A percentile compares a stretch with the other conserved stretches of the same genome.
These are phyloP conservation scores for Cacoxenus indagator DNA, from an alignment of 2,888 invertebrate genomes.

Conservation along the genomic window DNA sequence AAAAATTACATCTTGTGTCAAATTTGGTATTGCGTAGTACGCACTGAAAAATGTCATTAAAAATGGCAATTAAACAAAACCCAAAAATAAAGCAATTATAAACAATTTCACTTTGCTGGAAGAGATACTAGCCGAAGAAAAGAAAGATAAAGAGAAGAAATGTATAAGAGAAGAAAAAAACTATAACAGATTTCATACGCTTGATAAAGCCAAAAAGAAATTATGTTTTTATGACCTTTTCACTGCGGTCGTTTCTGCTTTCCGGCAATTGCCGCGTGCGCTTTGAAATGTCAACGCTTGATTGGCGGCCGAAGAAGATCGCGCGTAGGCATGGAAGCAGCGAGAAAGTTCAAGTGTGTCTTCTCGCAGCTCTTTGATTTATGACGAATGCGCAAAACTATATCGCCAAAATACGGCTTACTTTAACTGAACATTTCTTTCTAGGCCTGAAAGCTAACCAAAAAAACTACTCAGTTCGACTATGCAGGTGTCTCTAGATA, in stretches of 20 bases:
- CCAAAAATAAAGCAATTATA: too few species aligned
- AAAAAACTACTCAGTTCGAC: too few species aligned
- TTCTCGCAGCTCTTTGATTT: conserved; percentile 39
- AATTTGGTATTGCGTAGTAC: conserved; percentile 35
- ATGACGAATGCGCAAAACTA: conserved; percentile 25
- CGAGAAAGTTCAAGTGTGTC: conserved; percentile 42
- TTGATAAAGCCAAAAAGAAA: conserved; percentile 29
- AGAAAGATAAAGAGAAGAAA: not conserved
- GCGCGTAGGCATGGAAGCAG: conserved; percentile 33
- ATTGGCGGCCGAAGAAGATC: not conserved
- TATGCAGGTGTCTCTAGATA: too few species aligned
- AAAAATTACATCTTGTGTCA: not conserved
- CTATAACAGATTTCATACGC: conserved; percentile 24
- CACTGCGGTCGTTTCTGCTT: conserved; percentile 33
- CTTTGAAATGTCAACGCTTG: conserved; percentile 15
- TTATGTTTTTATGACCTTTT: conserved; percentile 40
- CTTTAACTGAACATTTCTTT: not conserved
- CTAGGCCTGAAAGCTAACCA: too few species aligned
- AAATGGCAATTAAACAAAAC: not conserved
- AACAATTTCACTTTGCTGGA: conserved; percentile 32
- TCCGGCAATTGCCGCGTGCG: not conserved
- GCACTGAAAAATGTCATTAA: conserved; percentile 7
- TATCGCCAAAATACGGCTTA: conserved; percentile 17
- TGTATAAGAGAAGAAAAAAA: not conserved
- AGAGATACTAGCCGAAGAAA: not conserved